Evolutionary conservation across 1,140 invertebrate species (phyloP).

Genomic region (Papilio xuthus): DNA sequence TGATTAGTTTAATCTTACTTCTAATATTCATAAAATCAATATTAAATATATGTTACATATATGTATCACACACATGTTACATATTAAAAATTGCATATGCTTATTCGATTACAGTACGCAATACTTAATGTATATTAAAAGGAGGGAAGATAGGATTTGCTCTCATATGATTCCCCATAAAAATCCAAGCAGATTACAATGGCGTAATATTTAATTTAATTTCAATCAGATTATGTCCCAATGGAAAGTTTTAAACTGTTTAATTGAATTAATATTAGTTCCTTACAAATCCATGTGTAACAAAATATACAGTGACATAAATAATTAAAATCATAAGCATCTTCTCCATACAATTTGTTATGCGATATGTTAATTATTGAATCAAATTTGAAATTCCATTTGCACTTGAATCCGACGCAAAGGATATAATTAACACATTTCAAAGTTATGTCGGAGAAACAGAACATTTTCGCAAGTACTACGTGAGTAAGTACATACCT

Average conservation of each 20-base stretch:
- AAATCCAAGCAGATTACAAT: constrained; percentile 73
- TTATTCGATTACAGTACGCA: not conserved
- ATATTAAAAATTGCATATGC: too few species aligned
- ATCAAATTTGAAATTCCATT: constrained; percentile 68
- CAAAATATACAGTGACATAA: not conserved
- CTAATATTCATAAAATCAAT: too few species aligned
- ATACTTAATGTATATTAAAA: constrained; percentile 28
- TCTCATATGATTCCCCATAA: constrained; percentile 64
- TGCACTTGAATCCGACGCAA: constrained; percentile 63
- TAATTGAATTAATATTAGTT: too few species aligned
- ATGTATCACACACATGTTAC: too few species aligned
- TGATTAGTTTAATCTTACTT: too few species aligned
- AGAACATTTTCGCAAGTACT: constrained; percentile 68
- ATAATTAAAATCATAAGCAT: not conserved
- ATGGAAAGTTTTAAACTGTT: not conserved
- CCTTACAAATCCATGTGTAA: not conserved
- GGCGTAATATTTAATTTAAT: constrained; percentile 67
- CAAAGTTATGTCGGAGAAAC: constrained; percentile 70
- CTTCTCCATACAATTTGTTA: constrained; percentile 9
- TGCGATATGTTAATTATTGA: constrained; percentile 30
- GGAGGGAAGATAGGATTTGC: constrained; percentile 29
- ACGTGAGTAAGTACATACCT: constrained; percentile 74
- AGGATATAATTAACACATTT: constrained; percentile 77
- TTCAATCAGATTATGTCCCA: constrained; percentile 51
- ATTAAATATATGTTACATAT: too few species aligned